These are phyloP conservation scores for Tylochromis polylepis DNA, from an alignment of 2,113 vertebrate species.

Conservation along the genomic window DNA sequence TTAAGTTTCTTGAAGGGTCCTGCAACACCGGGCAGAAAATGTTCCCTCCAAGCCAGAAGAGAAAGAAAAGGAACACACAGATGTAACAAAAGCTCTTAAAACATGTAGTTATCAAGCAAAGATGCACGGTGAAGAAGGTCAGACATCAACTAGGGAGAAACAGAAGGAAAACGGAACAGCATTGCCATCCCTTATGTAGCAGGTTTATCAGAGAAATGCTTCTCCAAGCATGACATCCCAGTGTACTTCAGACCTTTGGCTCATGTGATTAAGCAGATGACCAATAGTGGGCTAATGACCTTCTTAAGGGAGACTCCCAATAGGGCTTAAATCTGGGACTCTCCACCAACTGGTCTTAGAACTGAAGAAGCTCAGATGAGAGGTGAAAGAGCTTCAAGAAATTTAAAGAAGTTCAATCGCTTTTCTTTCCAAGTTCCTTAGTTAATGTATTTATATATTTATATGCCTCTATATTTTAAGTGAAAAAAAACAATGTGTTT, in stretches of 20 bases:
- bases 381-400: neutral
- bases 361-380: neutral
- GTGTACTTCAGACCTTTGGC: neutral
- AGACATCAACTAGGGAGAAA: neutral
- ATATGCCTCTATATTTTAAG: neutral
- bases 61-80: neutral
- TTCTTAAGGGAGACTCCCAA: neutral
- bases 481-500: too few species aligned
- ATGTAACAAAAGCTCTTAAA: fast-evolving
- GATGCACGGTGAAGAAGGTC: neutral
- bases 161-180: neutral
- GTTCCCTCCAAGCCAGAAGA: neutral
- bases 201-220: neutral
- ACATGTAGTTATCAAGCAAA: neutral
- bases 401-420: neutral
- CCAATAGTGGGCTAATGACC: neutral
- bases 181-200: neutral
- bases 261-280: neutral
- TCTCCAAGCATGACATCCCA: fast-evolving
- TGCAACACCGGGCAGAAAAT: fast-evolving
- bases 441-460: neutral
- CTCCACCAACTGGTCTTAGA: neutral
- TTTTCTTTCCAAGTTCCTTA: too few species aligned
- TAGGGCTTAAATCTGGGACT: fast-evolving
- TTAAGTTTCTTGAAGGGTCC: neutral